Percentiles rank a stretch among this genome's conserved stretches.
Evolutionary conservation across 35 echinoderm and acorn worm genomes (phyloP).

Genomic region (Lytechinus pictus): DNA sequence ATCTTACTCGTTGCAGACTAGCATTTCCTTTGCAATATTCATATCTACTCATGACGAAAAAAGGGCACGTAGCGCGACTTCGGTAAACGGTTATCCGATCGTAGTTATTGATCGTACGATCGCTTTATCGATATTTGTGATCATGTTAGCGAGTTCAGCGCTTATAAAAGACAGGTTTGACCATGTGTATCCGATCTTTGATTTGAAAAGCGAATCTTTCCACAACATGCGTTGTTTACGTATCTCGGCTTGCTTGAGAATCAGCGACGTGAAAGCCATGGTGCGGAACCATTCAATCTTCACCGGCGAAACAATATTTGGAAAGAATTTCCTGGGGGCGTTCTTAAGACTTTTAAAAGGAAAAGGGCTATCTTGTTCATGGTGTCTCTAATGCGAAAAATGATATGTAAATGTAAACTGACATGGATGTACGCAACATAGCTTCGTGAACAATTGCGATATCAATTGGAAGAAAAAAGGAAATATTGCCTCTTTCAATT

Average conservation of each 20-base stretch:
- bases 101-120: background rate
- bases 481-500: background rate
- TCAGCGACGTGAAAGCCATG: background rate
- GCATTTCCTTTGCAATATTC: background rate
- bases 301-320: background rate
- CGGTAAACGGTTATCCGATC: background rate
- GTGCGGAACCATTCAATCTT: background rate
- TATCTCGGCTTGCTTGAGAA: background rate
- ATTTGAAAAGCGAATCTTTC: background rate
- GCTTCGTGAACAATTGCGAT: background rate
- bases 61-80: background rate
- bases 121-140: background rate
- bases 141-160: background rate
- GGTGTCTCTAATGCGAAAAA: background rate
- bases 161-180: background rate
- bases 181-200: background rate
- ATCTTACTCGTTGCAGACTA: background rate
- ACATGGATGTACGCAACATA: background rate
- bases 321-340: background rate
- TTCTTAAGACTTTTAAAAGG: background rate
- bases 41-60: background rate
- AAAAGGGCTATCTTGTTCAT: background rate
- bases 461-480: background rate
- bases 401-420: background rate
- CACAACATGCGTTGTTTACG: background rate